Conservation (phyloP, 1,140 invertebrate species). For the Mamestra configurata region DNA sequence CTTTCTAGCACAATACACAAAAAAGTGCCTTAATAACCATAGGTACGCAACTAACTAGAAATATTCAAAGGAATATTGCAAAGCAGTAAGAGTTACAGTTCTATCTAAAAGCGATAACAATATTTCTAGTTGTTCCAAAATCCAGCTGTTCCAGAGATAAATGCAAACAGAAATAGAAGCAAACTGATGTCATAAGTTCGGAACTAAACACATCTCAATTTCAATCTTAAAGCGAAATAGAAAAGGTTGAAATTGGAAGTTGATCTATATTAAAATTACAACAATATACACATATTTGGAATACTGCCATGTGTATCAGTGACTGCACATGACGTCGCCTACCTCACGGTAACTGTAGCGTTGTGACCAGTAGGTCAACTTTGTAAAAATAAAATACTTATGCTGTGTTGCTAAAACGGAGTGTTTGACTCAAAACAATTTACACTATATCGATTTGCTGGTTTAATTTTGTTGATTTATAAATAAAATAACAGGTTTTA, state of each 20-base stretch:
- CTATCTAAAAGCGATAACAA: not conserved
- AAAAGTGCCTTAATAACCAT: too few relatives aligned
- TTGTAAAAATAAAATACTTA: not conserved
- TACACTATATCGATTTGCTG: too few relatives aligned
- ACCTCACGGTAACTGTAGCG: not conserved
- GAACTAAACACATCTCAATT: not conserved
- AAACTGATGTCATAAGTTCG: not conserved
- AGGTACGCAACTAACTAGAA: too few relatives aligned
- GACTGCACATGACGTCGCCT: conserved; percentile 5
- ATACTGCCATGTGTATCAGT: conserved; percentile 22
- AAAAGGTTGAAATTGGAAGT: not conserved
- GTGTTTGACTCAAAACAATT: too few relatives aligned
- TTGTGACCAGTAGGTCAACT: conserved; percentile 8
- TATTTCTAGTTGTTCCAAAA: not conserved
- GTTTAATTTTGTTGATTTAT: too few relatives aligned
- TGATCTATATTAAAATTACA: not conserved
- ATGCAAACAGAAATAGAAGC: not conserved
- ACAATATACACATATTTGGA: conserved; percentile 1
- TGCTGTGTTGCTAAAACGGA: too few relatives aligned
- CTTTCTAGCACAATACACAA: too few relatives aligned
- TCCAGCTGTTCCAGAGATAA: conserved; percentile 1
- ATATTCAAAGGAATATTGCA: not conserved
- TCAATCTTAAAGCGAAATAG: not conserved
- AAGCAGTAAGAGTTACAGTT: not conserved
- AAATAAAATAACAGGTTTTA: too few relatives aligned